Evolutionary conservation across 2,888 invertebrate genomes (phyloP).

Genomic region (Andrena camellia): DNA sequence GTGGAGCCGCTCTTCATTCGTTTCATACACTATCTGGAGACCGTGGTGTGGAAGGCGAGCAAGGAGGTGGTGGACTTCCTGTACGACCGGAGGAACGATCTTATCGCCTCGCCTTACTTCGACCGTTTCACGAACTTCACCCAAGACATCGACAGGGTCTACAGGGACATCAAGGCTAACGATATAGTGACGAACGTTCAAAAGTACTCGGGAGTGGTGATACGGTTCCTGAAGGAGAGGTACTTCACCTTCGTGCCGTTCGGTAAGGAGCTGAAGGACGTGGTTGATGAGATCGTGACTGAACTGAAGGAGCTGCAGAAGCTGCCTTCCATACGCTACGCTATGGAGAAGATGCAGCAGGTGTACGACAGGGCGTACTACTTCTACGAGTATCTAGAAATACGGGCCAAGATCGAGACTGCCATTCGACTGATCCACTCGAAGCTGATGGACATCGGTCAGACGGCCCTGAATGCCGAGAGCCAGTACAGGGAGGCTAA

Average conservation of each 20-base stretch:
- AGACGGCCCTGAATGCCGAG: constrained; percentile 93
- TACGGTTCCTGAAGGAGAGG: constrained; percentile 89
- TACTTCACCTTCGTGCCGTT: constrained; percentile 90
- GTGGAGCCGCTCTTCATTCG: constrained; percentile 93
- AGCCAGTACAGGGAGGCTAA: constrained; percentile 93
- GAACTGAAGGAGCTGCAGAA: constrained; percentile 88
- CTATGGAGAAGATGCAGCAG: constrained; percentile 87
- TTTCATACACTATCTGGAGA: constrained; percentile 91
- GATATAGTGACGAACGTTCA: constrained; percentile 92
- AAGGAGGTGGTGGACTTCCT: constrained; percentile 93
- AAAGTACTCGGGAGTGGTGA: constrained; percentile 90
- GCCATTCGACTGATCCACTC: constrained; percentile 89
- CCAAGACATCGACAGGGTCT: constrained; percentile 92
- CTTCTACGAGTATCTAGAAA: constrained; percentile 91
- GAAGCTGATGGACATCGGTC: constrained; percentile 90
- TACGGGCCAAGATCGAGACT: constrained; percentile 89
- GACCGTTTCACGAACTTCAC: constrained; percentile 92
- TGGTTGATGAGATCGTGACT: constrained; percentile 88
- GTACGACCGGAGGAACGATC: constrained; percentile 91
- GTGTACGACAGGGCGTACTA: constrained; percentile 89
- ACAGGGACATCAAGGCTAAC: constrained; percentile 91
- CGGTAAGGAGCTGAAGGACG: constrained; percentile 88
- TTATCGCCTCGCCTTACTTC: constrained; percentile 93
- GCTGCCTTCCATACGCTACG: constrained; percentile 87
- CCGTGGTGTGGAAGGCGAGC: constrained; percentile 90